Evolutionary conservation across 2,888 invertebrate species (phyloP).

Genomic region (Lysandra coridon): DNA sequence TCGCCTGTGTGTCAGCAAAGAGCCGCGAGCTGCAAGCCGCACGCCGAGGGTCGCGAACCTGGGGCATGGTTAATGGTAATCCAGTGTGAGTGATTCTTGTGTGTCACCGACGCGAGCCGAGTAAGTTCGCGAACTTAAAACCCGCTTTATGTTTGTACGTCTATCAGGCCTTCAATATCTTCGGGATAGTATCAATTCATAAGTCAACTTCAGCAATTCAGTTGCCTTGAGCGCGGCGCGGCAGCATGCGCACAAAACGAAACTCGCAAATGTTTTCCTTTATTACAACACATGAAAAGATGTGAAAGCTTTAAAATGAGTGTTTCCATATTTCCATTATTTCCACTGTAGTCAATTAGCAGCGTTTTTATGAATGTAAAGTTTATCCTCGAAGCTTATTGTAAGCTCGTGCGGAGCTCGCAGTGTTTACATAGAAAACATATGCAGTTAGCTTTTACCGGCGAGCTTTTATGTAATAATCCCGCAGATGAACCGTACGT

Average conservation of each 20-base stretch:
- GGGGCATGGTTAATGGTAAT: no score
- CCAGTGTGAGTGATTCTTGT: no score
- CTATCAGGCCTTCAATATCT: not conserved
- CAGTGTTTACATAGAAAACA: slow-evolving; percentile 25
- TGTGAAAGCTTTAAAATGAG: slow-evolving; percentile 3
- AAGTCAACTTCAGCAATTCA: slow-evolving; percentile 6
- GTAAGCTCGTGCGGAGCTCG: slow-evolving; percentile 15
- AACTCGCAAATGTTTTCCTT: not conserved
- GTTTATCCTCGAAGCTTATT: slow-evolving; percentile 15
- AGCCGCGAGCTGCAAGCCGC: no score
- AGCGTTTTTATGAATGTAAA: slow-evolving; percentile 26
- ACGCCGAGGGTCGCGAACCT: no score
- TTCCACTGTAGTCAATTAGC: slow-evolving; percentile 9
- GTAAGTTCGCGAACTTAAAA: no score
- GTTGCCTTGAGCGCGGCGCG: not conserved
- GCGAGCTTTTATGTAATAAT: slow-evolving; percentile 25
- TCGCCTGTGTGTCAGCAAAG: no score
- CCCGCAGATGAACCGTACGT: slow-evolving; percentile 8
- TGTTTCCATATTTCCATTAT: not conserved
- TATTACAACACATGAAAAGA: slow-evolving; percentile 4
- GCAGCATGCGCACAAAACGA: not conserved
- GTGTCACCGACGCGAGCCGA: no score
- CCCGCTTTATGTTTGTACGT: no score
- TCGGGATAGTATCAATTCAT: not conserved
- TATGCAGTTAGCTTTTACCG: slow-evolving; percentile 26